Conservation (phyloP, 2,113 vertebrate species). For the Micromys minutus region DNA sequence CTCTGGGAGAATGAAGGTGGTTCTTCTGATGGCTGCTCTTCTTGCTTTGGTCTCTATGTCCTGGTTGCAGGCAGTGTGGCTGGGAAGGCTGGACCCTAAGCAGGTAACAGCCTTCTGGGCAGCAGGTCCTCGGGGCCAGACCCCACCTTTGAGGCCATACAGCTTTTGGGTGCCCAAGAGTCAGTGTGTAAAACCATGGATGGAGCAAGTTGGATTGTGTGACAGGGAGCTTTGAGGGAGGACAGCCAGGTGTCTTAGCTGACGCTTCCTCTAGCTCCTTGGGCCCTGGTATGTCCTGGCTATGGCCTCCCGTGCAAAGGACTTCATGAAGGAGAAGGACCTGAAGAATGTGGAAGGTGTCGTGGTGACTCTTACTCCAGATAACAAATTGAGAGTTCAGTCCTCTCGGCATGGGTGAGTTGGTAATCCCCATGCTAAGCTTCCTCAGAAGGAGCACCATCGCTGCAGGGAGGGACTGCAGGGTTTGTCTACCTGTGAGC, state of each 20-base stretch:
- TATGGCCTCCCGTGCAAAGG: constrained; percentile 55
- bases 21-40: neutral
- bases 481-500: neutral
- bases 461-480: too few relatives aligned
- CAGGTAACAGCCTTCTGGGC: neutral
- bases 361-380: neutral
- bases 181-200: neutral
- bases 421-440: fast-evolving
- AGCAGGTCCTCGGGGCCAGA: neutral
- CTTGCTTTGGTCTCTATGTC: neutral
- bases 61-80: neutral
- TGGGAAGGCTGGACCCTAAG: constrained; percentile 62
- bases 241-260: neutral
- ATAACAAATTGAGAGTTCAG: neutral
- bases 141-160: neutral
- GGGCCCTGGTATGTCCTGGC: constrained; percentile 72
- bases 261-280: constrained; percentile 35
- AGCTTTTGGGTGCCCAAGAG: neutral
- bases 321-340: constrained; percentile 8
- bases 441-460: neutral
- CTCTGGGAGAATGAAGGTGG: neutral
- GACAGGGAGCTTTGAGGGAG: neutral
- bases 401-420: constrained; percentile 58
- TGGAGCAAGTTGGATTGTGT: too few relatives aligned
- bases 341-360: neutral